Base-by-base conservation (phyloP, 1,140 invertebrate species). In the Triops cancriformis region DNA sequence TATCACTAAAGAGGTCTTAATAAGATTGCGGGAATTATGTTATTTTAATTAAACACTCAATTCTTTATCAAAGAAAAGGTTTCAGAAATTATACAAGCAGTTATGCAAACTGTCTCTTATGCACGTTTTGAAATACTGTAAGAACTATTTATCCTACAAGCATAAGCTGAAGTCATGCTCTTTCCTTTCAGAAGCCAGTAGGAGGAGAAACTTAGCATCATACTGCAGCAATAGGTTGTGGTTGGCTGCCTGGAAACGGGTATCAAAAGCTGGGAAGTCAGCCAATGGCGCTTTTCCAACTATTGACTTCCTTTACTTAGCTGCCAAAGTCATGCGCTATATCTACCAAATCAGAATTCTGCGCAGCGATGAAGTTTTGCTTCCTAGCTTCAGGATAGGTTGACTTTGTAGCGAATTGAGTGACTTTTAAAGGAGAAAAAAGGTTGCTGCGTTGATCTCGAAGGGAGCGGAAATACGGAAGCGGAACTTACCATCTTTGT, bases 401-500 rank as follows among this genome's bases (percentile, higher is more conserved):
- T 64, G 51, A 6, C 31, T 37, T 37, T 37, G 7, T 7, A 37
- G 31, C 31, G 31, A 37, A 37, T 37, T 37, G 31, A 37, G 4
- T 64, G 11, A 64, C 51, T 64, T 64, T 64, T 18, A 64, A 64
- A 18, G 51, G 18, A 18, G 51, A 9, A 64, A 14, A 23, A 64
- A 64, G 14, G 18, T 64, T 64, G 51, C 51, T 64, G 51, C 51
- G 23, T 18, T 64, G 51, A 14, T 12, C 45, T 14, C 23, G 41
- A 76, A 76, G 74, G 1, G 43, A 51, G 18, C 43, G 28, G 26
- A 5, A 1, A 23, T 31, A 43, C 11, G 73, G 26, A 64, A 72
- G n/a, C n/a, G 23, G 11, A 72, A 84, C 94, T 94, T 87, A 98
- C 97, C 96, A 88, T 98, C 96, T 89, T 97, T 98, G 85, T 98